Evolutionary conservation across 2,113 vertebrate species (phyloP).

Genomic region (Pimephales promelas): DNA sequence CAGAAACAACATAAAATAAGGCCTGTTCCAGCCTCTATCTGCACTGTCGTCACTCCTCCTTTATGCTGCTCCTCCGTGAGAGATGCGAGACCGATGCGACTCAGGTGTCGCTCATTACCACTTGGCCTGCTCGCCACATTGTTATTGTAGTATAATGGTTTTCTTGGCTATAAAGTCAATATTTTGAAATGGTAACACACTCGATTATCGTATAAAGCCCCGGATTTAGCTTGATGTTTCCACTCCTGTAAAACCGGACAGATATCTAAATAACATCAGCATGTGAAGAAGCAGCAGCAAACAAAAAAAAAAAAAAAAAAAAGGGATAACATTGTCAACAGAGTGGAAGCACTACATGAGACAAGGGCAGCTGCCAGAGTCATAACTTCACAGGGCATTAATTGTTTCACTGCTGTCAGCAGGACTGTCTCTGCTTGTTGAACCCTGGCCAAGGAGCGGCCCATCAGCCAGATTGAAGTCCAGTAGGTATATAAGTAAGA

Average conservation of each 20-base stretch:
- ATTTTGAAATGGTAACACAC: background rate
- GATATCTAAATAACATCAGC: background rate
- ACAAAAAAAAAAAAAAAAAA: no score
- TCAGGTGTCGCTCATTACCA: no score
- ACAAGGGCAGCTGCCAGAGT: constrained; percentile 60
- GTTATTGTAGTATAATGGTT: background rate
- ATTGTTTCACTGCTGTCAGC: constrained; percentile 75
- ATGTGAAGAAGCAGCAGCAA: constrained; percentile 46
- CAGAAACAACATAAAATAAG: no score
- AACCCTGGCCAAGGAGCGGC: constrained; percentile 70
- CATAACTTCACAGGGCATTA: constrained; percentile 75
- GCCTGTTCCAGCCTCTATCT: no score
- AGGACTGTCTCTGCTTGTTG: constrained; percentile 70
- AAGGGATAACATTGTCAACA: background rate
- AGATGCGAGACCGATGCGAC: no score
- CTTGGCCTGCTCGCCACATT: no score
- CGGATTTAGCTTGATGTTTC: constrained; percentile 8
- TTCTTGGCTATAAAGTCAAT: background rate
- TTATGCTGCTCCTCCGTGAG: no score
- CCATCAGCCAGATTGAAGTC: constrained; percentile 75
- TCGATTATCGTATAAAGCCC: background rate
- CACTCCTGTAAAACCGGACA: background rate
- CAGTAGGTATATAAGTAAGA: constrained; percentile 55
- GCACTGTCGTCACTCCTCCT: no score
- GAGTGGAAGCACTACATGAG: background rate